Base-by-base conservation (phyloP, 2,797 vertebrate species). In the Halcyon badia region DNA sequence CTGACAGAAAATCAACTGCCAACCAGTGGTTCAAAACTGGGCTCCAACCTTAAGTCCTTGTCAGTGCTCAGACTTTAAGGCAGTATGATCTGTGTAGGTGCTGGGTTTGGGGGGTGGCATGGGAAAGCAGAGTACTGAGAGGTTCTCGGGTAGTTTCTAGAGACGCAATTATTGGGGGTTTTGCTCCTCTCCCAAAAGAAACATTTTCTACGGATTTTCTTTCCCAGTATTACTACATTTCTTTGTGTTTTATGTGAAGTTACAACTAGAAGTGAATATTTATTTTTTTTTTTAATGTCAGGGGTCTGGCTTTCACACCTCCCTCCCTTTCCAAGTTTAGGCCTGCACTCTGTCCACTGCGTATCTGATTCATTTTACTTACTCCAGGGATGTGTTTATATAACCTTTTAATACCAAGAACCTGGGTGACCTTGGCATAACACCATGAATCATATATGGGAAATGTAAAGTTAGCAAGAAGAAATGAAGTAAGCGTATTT, bases 381-480 rank as follows among this genome's bases (percentile, higher is more conserved):
- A 77, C 94, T 95, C 73, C 80, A 83, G 83, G 72, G 89, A 81
- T 31, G 30, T 97, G 75, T 97, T 94, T 95, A 22, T 87, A 41
- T 97, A 96, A 94, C 96, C 95, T 95, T 90, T 97, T 94, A 87
- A 93, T 96, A 89, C 88, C n/a, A 60, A 87, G 78, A 91, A 94
- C 95, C 94, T 49, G 64, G 9, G 49, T 93, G 86, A 96, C 95
- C 93, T 93, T 90, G 64, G 77, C 83, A 31, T 91, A 95, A 94
- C 85, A 94, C 80, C 51, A 61, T 96, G 96, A 96, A 95, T 96
- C 91, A 89, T 90, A 68, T 73, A 84, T 96, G 91, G 91, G 95
- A 96, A 95, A 90, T 94, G 94, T 96, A 92, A 88, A 80, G 93
- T 84, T 93, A 95, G 91, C 64, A 79, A 79, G 94, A 73, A 90